A percentile compares a stretch with the other conserved stretches of the same genome.
Evolutionary conservation across 2,888 invertebrate genomes (phyloP).

Genomic region (Xestia sexstrigata): DNA sequence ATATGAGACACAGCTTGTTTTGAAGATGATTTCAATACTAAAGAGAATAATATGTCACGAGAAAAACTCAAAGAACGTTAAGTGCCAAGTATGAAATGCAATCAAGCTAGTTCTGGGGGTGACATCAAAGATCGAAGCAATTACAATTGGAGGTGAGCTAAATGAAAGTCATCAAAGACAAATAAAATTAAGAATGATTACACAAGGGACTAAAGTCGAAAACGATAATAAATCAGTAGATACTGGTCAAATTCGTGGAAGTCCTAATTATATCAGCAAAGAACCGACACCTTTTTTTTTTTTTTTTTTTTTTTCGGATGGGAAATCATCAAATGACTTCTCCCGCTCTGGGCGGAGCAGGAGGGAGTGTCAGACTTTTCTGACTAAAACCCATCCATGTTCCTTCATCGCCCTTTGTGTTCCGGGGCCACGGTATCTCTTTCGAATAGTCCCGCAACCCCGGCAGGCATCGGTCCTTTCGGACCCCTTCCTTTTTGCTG

Average conservation of each 20-base stretch:
- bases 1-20: slow-evolving; percentile 42
- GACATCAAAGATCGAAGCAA: slow-evolving; percentile 22
- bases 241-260: neutral
- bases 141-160: slow-evolving; percentile 30
- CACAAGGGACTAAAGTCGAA: neutral
- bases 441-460: too few species aligned
- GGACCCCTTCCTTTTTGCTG: too few species aligned
- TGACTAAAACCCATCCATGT: too few species aligned
- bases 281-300: too few species aligned
- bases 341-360: too few species aligned
- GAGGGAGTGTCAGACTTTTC: too few species aligned
- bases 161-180: slow-evolving; percentile 13
- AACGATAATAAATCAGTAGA: neutral
- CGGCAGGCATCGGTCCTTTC: too few species aligned
- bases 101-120: slow-evolving; percentile 6
- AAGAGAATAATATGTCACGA: slow-evolving; percentile 12
- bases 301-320: too few species aligned
- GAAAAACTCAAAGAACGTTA: neutral
- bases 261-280: neutral
- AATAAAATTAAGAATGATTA: slow-evolving; percentile 28
- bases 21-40: slow-evolving; percentile 45
- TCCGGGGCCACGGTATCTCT: too few species aligned
- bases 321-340: too few species aligned
- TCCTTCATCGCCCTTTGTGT: too few species aligned
- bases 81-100: slow-evolving; percentile 40